Conservation (phyloP, 2,888 invertebrate genomes). For the Lydus trimaculatus region DNA sequence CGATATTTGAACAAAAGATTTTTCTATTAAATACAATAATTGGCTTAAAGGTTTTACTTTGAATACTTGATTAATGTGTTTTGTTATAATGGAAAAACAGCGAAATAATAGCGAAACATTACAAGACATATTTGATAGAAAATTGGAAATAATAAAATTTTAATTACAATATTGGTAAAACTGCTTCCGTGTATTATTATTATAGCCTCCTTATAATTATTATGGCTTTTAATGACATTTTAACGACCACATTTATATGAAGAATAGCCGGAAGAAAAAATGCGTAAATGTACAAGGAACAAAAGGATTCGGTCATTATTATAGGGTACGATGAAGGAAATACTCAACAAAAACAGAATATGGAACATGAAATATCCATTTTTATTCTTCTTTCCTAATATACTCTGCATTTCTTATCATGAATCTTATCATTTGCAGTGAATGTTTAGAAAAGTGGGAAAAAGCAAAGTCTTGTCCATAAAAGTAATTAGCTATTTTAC, state of each 20-base stretch:
- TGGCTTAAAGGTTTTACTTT: too few species aligned
- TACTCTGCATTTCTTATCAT: background rate
- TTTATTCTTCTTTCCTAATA: background rate
- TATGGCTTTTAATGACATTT: background rate
- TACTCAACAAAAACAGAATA: background rate
- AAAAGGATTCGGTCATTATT: background rate
- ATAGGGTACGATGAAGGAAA: background rate
- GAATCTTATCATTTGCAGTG: background rate
- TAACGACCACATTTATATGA: background rate
- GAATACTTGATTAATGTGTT: too few species aligned
- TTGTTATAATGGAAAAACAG: too few species aligned
- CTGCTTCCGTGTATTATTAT: background rate
- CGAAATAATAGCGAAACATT: background rate
- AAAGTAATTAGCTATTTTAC: too few species aligned
- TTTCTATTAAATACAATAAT: too few species aligned
- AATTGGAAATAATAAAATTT: background rate
- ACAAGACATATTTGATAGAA: background rate
- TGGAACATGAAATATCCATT: background rate
- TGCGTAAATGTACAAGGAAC: background rate
- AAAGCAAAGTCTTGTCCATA: too few species aligned
- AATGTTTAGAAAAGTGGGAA: too few species aligned
- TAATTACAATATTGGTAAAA: too few species aligned
- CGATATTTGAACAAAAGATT: background rate
- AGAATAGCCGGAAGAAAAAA: background rate
- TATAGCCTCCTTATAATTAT: background rate